Conservation (phyloP, 1,140 invertebrate species). For the Cydia fagiglandana region DNA sequence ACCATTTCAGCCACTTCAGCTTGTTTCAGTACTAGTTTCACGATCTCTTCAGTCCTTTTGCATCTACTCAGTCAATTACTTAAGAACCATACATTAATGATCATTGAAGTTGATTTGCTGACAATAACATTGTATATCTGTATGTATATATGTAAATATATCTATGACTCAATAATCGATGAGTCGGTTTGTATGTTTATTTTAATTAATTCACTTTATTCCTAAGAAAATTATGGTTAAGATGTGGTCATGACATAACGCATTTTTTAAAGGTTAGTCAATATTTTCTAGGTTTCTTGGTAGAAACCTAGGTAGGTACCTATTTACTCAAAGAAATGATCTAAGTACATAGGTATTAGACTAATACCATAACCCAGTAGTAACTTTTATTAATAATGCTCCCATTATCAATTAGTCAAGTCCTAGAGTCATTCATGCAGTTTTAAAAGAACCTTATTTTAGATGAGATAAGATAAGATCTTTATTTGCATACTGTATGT, state of each 20-base stretch:
- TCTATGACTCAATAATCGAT: not conserved
- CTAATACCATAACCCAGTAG: no score
- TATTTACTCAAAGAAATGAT: not conserved
- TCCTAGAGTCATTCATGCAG: no score
- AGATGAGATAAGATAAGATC: no score
- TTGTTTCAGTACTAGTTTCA: not conserved
- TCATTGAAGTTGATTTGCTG: slow-evolving; percentile 24
- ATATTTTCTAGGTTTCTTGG: not conserved
- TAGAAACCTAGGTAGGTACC: not conserved
- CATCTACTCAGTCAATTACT: not conserved
- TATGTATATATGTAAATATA: not conserved
- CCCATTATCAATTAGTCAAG: no score
- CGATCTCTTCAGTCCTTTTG: not conserved
- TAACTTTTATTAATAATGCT: not conserved
- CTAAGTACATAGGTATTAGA: no score
- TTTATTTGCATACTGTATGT: no score
- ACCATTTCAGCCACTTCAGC: not conserved
- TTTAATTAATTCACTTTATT: not conserved
- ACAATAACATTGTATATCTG: not conserved
- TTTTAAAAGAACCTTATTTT: no score
- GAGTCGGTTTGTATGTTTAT: not conserved
- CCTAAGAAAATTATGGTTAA: not conserved
- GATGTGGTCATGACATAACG: slow-evolving; percentile 6
- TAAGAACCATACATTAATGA: not conserved
- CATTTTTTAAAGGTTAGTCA: not conserved